Evolutionary conservation across 1,140 invertebrate species (phyloP).

Genomic region (Drosophila gunungcola): DNA sequence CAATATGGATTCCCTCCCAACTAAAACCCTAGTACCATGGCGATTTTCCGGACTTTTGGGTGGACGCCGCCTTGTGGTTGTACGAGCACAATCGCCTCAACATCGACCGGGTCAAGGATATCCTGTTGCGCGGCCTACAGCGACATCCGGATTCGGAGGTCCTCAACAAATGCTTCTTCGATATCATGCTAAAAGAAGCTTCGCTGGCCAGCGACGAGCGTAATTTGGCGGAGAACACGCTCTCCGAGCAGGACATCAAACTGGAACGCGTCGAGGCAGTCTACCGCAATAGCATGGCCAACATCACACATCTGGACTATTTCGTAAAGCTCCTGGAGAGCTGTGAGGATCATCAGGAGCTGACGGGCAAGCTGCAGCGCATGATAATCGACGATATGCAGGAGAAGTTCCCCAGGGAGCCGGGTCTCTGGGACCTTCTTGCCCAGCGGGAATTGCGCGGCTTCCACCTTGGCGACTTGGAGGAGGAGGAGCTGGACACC

Average conservation of each 20-base stretch:
- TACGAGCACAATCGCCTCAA: conserved; percentile 69
- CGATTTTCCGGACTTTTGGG: conserved; percentile 63
- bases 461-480: conserved; percentile 60
- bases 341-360: conserved; percentile 60
- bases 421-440: conserved; percentile 68
- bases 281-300: conserved; percentile 67
- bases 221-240: conserved; percentile 50
- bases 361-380: conserved; percentile 64
- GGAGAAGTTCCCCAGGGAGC: conserved; percentile 63
- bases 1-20: no score
- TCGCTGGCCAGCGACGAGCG: conserved; percentile 36
- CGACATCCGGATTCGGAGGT: conserved; percentile 62
- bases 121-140: conserved; percentile 71
- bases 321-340: conserved; percentile 67
- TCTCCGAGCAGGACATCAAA: conserved; percentile 67
- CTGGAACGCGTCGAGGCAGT: conserved; percentile 68
- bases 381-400: conserved; percentile 72
- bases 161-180: conserved; percentile 73
- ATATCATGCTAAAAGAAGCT: conserved; percentile 68
- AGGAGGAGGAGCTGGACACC: conserved; percentile 33
- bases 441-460: conserved; percentile 77
- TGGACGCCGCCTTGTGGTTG: conserved; percentile 69
- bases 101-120: conserved; percentile 61
- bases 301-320: conserved; percentile 66
- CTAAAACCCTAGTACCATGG: conserved; percentile 62